A percentile compares a stretch with the other conserved stretches of the same genome.
Evolutionary conservation across 1,140 invertebrate genomes (phyloP).

Genomic region (Stegodyphus mimosarum): DNA sequence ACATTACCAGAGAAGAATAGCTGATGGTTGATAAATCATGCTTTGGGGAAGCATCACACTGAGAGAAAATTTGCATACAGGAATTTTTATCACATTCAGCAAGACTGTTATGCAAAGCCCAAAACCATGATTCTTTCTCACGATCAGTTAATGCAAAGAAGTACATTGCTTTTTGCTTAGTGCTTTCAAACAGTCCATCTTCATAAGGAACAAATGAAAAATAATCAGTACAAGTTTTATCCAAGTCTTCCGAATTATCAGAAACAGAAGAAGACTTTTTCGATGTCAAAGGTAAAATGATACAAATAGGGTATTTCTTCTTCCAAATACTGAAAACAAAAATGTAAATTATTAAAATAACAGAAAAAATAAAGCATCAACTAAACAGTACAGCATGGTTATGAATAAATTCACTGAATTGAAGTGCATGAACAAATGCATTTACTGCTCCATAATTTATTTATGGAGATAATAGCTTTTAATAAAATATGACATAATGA

Average conservation of each 20-base stretch:
- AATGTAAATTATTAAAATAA: not conserved
- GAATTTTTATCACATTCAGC: slow-evolving; percentile 66
- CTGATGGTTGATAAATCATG: slow-evolving; percentile 48
- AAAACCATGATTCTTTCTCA: slow-evolving; percentile 91
- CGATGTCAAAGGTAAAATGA: slow-evolving; percentile 68
- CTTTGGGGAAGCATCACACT: slow-evolving; percentile 60
- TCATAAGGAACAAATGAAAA: slow-evolving; percentile 19
- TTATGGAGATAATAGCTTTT: too few species aligned
- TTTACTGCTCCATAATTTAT: too few species aligned
- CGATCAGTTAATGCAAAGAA: slow-evolving; percentile 84
- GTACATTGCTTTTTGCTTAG: slow-evolving; percentile 70
- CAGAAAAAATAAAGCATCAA: not conserved
- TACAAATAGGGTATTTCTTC: slow-evolving; percentile 90
- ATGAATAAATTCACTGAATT: not conserved
- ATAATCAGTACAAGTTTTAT: not conserved
- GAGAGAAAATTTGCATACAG: not conserved
- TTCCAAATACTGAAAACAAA: slow-evolving; percentile 76
- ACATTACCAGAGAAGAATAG: slow-evolving; percentile 25
- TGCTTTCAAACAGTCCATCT: slow-evolving; percentile 55
- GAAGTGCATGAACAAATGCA: not conserved
- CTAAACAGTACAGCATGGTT: too few species aligned
- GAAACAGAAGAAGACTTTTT: slow-evolving; percentile 3
- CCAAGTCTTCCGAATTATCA: not conserved
- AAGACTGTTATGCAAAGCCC: slow-evolving; percentile 67
- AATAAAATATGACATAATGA: too few species aligned